A percentile compares a stretch with the other conserved stretches of the same genome.
Evolutionary conservation across 1,140 invertebrate genomes (phyloP).

Genomic region (Laupala kohalensis): DNA sequence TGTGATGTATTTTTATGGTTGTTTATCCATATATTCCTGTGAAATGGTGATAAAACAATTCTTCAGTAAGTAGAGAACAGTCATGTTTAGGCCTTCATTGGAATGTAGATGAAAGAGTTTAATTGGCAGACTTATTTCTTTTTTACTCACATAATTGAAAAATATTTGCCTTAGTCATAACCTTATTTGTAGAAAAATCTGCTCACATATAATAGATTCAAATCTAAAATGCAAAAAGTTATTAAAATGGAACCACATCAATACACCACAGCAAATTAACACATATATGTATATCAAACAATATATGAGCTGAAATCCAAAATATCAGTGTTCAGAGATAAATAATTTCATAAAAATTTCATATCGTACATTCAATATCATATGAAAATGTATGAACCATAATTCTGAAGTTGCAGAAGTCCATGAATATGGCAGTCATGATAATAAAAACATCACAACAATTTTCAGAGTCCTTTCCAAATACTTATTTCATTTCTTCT

Average conservation of each 20-base stretch:
- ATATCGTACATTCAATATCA: not conserved
- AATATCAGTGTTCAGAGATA: not conserved
- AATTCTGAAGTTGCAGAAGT: not conserved
- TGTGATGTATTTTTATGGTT: not conserved
- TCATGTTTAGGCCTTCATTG: not conserved
- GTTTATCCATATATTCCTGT: not conserved
- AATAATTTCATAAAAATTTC: not conserved
- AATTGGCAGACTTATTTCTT: not conserved
- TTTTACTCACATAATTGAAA: not conserved
- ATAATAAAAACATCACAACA: no score
- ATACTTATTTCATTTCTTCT: no score
- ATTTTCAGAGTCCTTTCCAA: no score
- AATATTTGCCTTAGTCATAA: not conserved
- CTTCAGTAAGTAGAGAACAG: not conserved
- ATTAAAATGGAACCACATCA: not conserved
- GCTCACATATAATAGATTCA: not conserved
- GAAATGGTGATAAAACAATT: not conserved
- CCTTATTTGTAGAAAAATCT: not conserved
- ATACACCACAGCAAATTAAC: not conserved
- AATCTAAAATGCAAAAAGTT: not conserved
- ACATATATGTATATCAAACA: not conserved
- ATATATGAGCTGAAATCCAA: not conserved
- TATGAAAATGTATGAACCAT: not conserved
- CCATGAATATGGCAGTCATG: not conserved
- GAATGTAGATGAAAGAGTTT: not conserved